Conservation (phyloP, 1,140 invertebrate species). For the Aphaenogaster ashmeadi region DNA sequence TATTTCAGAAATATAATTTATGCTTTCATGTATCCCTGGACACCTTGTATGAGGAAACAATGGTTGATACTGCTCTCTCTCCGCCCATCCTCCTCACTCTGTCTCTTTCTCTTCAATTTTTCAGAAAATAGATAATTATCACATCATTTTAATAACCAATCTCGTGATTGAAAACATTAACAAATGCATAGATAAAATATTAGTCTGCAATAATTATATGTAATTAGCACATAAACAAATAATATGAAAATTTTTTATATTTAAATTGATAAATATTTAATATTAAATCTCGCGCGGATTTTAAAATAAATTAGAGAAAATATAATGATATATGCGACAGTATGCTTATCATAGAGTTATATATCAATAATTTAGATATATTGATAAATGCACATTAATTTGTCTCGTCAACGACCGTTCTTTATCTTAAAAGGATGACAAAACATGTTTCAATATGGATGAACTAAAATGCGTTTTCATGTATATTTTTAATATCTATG, state of each 20-base stretch:
- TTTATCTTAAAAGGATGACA: neutral
- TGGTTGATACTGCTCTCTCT: neutral
- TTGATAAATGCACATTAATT: neutral
- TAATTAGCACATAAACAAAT: neutral
- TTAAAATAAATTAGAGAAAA: neutral
- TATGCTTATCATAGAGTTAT: neutral
- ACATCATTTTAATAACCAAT: neutral
- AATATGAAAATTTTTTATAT: neutral
- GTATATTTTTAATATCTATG: conserved; percentile 72
- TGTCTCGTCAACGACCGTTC: neutral
- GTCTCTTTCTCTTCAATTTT: neutral
- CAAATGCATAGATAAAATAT: neutral
- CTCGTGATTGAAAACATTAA: conserved; percentile 8
- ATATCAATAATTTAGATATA: conserved; percentile 10
- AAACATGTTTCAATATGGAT: conserved; percentile 6
- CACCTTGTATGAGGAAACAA: neutral
- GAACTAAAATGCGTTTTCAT: conserved; percentile 37
- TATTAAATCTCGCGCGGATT: no score
- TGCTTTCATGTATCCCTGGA: neutral
- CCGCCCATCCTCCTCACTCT: neutral
- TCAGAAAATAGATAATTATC: neutral
- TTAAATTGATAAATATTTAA: no score
- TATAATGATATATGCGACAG: neutral
- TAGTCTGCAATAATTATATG: conserved; percentile 16
- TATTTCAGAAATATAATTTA: conserved; percentile 32